phyloP scores from a whole-genome alignment of 1,140 invertebrate genomes.

The Habropoda laboriosa region DNA sequence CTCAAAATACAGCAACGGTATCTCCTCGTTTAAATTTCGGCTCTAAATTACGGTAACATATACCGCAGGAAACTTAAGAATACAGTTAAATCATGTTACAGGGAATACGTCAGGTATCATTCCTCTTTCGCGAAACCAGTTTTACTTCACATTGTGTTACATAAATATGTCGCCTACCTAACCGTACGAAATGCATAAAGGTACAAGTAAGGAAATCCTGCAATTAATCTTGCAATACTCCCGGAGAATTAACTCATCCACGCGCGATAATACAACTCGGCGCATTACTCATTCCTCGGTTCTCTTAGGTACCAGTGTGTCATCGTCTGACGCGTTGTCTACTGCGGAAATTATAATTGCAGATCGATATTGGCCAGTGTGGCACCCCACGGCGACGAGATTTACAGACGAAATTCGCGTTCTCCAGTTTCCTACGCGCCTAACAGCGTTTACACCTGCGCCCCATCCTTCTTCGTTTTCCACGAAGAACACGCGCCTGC shows the following conservation, averaged over 20 bases:
- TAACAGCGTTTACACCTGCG: slow-evolving; percentile 70
- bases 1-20: too few species aligned
- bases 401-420: slow-evolving; percentile 55
- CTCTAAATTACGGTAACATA: too few species aligned
- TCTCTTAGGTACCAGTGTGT: neutral
- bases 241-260: slow-evolving; percentile 1
- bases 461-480: slow-evolving; percentile 73
- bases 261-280: neutral
- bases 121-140: too few species aligned
- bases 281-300: neutral
- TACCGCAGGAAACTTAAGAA: too few species aligned
- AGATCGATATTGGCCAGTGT: slow-evolving; percentile 19
- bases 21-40: too few species aligned
- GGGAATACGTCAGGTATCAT: too few species aligned
- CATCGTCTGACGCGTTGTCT: slow-evolving; percentile 25
- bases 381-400: slow-evolving; percentile 26
- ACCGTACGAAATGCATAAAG: neutral
- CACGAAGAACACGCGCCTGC: slow-evolving; percentile 64
- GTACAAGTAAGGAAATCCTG: neutral
- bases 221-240: slow-evolving; percentile 2
- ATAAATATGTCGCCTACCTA: neutral
- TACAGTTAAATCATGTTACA: too few species aligned
- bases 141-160: neutral
- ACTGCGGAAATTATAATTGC: slow-evolving; percentile 29
- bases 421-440: slow-evolving; percentile 51